Percentiles rank a stretch among this genome's conserved stretches.
Conservation (phyloP, 1,140 invertebrate species). For the Vollenhovia emeryi region DNA sequence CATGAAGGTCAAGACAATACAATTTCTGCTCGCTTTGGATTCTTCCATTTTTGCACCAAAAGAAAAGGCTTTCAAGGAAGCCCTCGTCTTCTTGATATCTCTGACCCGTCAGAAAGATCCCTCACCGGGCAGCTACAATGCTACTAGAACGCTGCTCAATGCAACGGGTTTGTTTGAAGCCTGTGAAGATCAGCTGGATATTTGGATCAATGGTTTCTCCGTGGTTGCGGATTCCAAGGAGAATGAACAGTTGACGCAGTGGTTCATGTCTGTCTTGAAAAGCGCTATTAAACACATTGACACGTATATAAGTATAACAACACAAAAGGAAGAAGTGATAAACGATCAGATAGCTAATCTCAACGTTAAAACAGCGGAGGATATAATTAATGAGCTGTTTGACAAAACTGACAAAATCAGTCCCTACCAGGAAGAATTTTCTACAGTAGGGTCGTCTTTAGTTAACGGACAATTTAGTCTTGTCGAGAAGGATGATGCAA, state of each 20-base stretch:
- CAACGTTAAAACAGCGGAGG: constrained; percentile 61
- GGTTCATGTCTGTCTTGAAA: constrained; percentile 78
- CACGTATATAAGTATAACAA: constrained; percentile 75
- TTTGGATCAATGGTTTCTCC: constrained; percentile 87
- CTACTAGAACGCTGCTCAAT: constrained; percentile 86
- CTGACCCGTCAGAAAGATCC: constrained; percentile 69
- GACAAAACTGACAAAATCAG: background rate
- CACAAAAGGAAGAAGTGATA: constrained; percentile 67
- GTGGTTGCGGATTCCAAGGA: constrained; percentile 76
- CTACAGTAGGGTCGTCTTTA: background rate
- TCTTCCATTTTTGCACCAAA: constrained; percentile 85
- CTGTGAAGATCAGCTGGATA: constrained; percentile 87
- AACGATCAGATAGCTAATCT: constrained; percentile 57
- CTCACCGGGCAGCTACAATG: constrained; percentile 63
- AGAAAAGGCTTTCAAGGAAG: constrained; percentile 86
- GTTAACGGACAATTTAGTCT: background rate
- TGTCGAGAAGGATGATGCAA: background rate
- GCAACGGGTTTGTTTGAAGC: constrained; percentile 88
- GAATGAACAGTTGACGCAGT: constrained; percentile 72
- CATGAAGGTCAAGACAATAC: constrained; percentile 89
- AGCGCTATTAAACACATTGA: constrained; percentile 70
- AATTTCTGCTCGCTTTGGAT: constrained; percentile 87
- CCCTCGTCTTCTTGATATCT: constrained; percentile 86
- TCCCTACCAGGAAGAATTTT: background rate
- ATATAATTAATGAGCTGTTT: constrained; percentile 71